A percentile compares a stretch with the other conserved stretches of the same genome.
phyloP scores from a whole-genome alignment of 2,797 vertebrate genomes.

The Sebastes vulpes region DNA sequence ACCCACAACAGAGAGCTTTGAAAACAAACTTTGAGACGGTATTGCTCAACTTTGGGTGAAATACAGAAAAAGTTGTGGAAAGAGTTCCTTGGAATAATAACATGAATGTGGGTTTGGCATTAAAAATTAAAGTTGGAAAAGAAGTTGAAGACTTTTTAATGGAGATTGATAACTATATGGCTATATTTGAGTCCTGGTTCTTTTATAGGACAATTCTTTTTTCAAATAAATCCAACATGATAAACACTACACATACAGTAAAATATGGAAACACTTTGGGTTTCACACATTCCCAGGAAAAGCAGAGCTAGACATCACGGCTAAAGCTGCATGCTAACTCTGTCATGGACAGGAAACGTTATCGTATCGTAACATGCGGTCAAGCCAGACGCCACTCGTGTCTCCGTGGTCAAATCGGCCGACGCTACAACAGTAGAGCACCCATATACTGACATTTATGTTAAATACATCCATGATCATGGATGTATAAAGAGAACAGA shows the following conservation, averaged over 20 bases:
- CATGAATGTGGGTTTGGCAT: background rate
- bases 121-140: background rate
- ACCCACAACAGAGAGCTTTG: slow-evolving; percentile 21
- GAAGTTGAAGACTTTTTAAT: background rate
- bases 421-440: no score
- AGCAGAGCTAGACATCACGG: no score
- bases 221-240: background rate
- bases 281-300: no score
- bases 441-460: no score
- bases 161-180: background rate
- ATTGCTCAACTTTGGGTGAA: slow-evolving; percentile 1
- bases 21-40: slow-evolving; percentile 48
- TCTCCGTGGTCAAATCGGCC: no score
- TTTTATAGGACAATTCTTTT: background rate
- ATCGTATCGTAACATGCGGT: rapidly evolving
- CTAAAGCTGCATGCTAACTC: no score
- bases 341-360: no score
- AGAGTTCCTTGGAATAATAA: background rate
- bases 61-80: background rate
- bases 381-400: no score
- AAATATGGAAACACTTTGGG: no score
- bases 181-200: background rate
- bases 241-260: no score
- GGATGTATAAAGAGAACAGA: no score
- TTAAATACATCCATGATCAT: no score